These are phyloP conservation scores for Deroplatys truncata DNA, from an alignment of 2,888 invertebrate species.

Conservation along the genomic window DNA sequence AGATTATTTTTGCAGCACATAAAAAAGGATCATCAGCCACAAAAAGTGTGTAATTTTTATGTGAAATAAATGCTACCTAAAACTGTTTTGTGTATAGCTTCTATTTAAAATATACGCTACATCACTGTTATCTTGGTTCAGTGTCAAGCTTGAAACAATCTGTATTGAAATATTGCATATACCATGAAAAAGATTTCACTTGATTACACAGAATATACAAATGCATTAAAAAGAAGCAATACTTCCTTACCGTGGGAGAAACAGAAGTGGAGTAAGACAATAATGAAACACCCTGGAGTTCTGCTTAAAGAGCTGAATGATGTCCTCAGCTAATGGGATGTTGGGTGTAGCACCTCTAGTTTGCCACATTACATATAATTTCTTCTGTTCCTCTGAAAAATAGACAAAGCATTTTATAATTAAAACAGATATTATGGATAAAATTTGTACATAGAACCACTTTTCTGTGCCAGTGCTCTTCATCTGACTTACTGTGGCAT, in stretches of 20 bases:
- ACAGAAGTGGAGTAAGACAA: slow-evolving; percentile 70
- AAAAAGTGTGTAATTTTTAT: no score
- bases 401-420: neutral
- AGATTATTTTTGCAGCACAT: no score
- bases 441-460: no score
- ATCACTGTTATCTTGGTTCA: no score
- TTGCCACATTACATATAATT: slow-evolving; percentile 60
- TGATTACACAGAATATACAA: neutral
- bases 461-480: no score
- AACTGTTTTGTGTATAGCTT: no score
- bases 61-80: no score
- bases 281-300: slow-evolving; percentile 67
- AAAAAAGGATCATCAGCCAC: no score
- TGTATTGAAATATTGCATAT: no score
- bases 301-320: slow-evolving; percentile 58
- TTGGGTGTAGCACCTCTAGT: slow-evolving; percentile 53
- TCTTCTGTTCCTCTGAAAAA: slow-evolving; percentile 53
- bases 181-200: neutral
- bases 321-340: slow-evolving; percentile 49
- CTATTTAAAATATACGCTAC: no score
- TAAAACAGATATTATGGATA: neutral
- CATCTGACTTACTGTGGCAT: no score
- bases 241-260: slow-evolving; percentile 50
- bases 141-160: no score
- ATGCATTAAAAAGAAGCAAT: neutral